phyloP scores from a whole-genome alignment of 2,797 vertebrate genomes.

The Sebastes trivittatus region DNA sequence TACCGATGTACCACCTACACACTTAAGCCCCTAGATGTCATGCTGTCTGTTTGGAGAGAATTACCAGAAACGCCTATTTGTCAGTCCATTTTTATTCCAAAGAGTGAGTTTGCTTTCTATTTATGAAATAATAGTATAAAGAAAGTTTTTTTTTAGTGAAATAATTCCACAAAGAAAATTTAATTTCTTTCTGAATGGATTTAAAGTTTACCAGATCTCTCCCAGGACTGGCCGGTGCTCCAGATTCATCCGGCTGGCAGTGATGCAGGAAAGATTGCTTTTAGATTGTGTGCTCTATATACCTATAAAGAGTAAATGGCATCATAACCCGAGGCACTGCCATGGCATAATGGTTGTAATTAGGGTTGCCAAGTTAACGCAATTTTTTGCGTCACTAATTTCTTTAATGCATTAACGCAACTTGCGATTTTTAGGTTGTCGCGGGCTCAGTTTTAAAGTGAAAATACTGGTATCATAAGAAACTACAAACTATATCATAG shows the following conservation, averaged over 20 bases:
- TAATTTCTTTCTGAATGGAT: background rate
- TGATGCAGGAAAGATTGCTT: conserved; percentile 1
- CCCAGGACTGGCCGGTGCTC: background rate
- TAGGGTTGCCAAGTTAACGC: too few relatives aligned
- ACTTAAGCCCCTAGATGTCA: background rate
- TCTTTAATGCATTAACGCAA: too few relatives aligned
- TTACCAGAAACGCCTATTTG: background rate
- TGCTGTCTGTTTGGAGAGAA: background rate
- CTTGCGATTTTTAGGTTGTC: too few relatives aligned
- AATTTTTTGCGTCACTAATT: too few relatives aligned
- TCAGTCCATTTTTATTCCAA: background rate
- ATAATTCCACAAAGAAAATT: background rate
- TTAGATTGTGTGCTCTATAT: conserved; percentile 11
- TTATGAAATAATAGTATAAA: background rate
- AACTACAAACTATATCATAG: too few relatives aligned
- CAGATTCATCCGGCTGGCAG: background rate
- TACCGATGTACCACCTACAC: background rate
- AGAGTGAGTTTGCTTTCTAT: background rate
- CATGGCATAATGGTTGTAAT: background rate
- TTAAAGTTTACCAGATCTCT: background rate
- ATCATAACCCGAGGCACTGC: background rate
- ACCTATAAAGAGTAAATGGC: background rate
- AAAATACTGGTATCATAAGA: too few relatives aligned
- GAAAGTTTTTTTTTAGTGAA: background rate
- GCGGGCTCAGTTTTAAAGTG: too few relatives aligned